phyloP scores from a whole-genome alignment of 1,140 invertebrate species.

The silkworm (Bombyx mori) region DNA sequence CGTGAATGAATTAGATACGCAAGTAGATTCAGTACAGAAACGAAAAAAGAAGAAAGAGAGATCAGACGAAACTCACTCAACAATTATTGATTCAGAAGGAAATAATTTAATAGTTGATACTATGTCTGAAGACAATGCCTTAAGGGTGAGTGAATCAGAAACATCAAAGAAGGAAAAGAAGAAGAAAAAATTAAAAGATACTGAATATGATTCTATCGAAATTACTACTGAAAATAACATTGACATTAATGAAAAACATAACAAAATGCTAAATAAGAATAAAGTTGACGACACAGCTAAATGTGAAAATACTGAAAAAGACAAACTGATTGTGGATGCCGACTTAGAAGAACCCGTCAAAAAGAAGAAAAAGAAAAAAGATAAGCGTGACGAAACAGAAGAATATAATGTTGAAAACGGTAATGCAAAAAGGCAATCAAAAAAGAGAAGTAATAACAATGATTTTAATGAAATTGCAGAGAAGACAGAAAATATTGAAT shows the following conservation, averaged over 20 bases:
- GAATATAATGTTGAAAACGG: slow-evolving; percentile 3
- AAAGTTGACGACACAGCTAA: too few species aligned
- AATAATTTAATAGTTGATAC: neutral
- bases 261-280: too few species aligned
- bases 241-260: too few species aligned
- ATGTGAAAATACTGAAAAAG: too few species aligned
- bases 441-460: slow-evolving; percentile 16
- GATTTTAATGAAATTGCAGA: slow-evolving; percentile 4
- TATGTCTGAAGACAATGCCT: neutral
- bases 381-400: slow-evolving; percentile 12
- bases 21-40: slow-evolving; percentile 5
- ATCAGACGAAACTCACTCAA: slow-evolving; percentile 7
- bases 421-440: neutral
- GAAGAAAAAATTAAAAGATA: slow-evolving; percentile 11
- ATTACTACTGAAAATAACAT: neutral
- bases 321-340: neutral
- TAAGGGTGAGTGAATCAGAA: slow-evolving; percentile 3
- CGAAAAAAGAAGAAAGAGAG: slow-evolving; percentile 23
- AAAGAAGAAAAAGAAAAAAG: slow-evolving; percentile 20
- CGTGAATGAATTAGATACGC: neutral
- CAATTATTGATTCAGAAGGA: neutral
- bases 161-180: slow-evolving; percentile 14
- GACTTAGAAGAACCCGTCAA: slow-evolving; percentile 7
- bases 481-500: slow-evolving; percentile 2
- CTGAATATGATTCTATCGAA: neutral